Conservation (phyloP, 2,797 vertebrate genomes). For the Erethizon dorsatum region DNA sequence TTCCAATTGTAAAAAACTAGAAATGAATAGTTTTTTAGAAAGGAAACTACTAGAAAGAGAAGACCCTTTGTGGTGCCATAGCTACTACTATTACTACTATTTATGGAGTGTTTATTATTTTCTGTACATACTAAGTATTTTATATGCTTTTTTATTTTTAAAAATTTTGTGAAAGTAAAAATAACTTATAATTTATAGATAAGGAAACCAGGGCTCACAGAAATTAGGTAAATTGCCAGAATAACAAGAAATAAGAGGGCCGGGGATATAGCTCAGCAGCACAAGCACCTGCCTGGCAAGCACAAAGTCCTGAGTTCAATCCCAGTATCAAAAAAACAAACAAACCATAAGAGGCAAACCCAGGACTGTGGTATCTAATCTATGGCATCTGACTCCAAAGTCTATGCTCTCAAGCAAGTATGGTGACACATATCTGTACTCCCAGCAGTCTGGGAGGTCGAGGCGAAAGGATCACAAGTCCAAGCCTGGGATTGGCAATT, state of each 20-base stretch:
- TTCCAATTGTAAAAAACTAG: background rate
- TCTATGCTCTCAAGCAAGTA: background rate
- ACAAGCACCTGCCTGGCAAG: too few relatives aligned
- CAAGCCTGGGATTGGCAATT: background rate
- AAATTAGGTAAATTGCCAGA: background rate
- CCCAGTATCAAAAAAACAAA: too few relatives aligned
- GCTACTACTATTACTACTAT: background rate
- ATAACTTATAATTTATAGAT: background rate
- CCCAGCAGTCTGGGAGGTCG: background rate
- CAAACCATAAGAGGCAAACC: background rate
- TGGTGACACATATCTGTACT: background rate
- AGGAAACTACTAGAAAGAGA: background rate
- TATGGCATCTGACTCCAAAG: background rate
- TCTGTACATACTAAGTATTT: background rate
- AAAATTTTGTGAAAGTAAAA: background rate
- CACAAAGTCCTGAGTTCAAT: too few relatives aligned
- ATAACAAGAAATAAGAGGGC: background rate
- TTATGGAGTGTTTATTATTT: background rate
- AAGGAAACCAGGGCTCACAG: background rate
- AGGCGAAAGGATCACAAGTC: background rate
- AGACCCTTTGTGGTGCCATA: background rate
- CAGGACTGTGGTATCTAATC: background rate
- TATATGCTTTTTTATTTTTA: constrained; percentile 1
- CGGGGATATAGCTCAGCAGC: too few relatives aligned
- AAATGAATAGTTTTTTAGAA: background rate